Base-by-base conservation (phyloP, 2,113 vertebrate species). In the Zeus faber region DNA sequence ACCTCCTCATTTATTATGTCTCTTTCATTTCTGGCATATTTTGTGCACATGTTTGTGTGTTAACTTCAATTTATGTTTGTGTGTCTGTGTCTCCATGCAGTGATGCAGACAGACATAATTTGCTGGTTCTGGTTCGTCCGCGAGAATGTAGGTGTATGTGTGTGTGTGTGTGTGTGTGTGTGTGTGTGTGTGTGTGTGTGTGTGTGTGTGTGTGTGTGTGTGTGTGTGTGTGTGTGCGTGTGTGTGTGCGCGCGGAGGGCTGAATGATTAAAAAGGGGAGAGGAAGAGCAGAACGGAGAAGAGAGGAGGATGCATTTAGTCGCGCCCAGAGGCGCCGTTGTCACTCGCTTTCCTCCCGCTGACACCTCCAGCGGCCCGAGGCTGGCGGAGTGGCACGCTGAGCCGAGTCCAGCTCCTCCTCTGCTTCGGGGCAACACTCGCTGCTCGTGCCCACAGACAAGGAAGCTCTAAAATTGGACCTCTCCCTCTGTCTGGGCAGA, bases 211-310 rank as follows among this genome's bases (percentile, higher is more conserved):
- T 62, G 41, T 68, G 45, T 67, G 20, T 14, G 21, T 14, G 44
- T 24, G 21, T 46, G 40, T 44, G 14, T 35, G 43, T 23, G 54
- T 23, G 26, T 46, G 41, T 35, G 18, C 10, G 20, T 22, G 23
- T 21, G 13, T 26, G 46, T 27, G 27, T 43, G 33, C 40, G n/a
- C 27, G 37, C 40, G 65, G 14, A 10, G 37, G 17, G 47, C 37
- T 66, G 25, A 35, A 71, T 49, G 43, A 64, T 55, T 13, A 55
- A 64, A 54, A 59, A 49, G 10, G 51, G 56, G 50, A 35, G 27
- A 48, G 22, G 22, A 22, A n/a, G 18, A 8, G 22, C 3, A 21
- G 2, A 18, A 6, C n/a, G 3, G 44, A 29, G 21, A n/a, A 33
- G 41, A 33, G 44, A 55, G 48, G 56, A 54, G 58, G 16, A 49